Conservation (phyloP, 2,888 invertebrate genomes). For the Caenorhabditis wallacei region DNA sequence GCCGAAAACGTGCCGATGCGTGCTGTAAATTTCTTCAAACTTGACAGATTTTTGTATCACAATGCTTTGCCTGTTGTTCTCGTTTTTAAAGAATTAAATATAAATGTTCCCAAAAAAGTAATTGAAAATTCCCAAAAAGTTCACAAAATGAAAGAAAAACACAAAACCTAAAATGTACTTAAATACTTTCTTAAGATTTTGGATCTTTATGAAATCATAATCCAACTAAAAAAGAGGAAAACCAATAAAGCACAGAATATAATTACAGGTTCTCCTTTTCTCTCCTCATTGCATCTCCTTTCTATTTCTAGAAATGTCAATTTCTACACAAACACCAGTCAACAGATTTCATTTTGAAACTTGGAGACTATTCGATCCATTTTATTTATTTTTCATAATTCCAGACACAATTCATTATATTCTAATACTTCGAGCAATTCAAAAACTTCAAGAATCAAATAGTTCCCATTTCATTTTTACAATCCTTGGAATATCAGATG, state of each 20-base stretch:
- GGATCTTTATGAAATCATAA: not conserved
- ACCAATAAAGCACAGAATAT: not conserved
- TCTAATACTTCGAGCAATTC: slow-evolving; percentile 20
- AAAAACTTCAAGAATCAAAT: slow-evolving; percentile 12
- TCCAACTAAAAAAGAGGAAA: not conserved
- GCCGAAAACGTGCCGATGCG: too few relatives aligned
- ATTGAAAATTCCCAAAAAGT: too few relatives aligned
- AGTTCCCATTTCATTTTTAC: slow-evolving; percentile 32
- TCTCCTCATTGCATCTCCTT: not conserved
- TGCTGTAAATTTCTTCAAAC: too few relatives aligned
- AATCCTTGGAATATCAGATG: slow-evolving; percentile 23
- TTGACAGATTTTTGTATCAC: too few relatives aligned
- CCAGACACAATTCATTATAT: slow-evolving; percentile 48
- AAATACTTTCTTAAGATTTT: too few relatives aligned
- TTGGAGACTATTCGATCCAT: slow-evolving; percentile 35
- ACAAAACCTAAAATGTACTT: too few relatives aligned
- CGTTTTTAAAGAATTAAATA: too few relatives aligned
- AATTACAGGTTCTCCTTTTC: slow-evolving; percentile 1
- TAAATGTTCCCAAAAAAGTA: too few relatives aligned
- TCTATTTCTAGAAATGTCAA: not conserved
- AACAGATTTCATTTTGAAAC: slow-evolving; percentile 31
- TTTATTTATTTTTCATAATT: slow-evolving; percentile 25
- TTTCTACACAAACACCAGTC: too few relatives aligned
- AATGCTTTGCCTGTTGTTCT: too few relatives aligned
- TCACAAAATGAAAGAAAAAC: too few relatives aligned